Base-by-base conservation (phyloP, 2,888 invertebrate species). In the Adelognathus sp. region DNA sequence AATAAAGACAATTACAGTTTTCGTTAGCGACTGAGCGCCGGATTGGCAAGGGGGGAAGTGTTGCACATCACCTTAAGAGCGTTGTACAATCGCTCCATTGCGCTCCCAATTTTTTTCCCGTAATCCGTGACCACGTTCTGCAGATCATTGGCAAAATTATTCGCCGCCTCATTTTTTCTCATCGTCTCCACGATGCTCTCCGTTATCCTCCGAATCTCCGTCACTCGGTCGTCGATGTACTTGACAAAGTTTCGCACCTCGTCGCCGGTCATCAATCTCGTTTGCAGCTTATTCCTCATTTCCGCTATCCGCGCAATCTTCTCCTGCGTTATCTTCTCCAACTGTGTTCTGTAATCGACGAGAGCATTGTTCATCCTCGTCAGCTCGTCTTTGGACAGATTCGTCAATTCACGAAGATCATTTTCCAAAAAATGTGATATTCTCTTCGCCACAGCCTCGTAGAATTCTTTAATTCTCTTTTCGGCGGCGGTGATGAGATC, bases 341-440 rank as follows among this genome's bases (percentile, higher is more conserved):
- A 31, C 21, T 63, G 70, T 0, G 21, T 41, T 24, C 71, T 81
- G 41, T 83, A 82, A 21, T 82, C 77, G 18, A 6, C 29, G 14
- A 83, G 29, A 3, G 71, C 63, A 1, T n/a, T 50, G 58, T 81
- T 76, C 1, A 70, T 46, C 31, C 79, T 82, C 29, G 60, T 54
- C 16, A 80, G 64, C 52, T 83, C 82, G 14, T 80, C 80, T 16
- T 76, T 81, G n/a, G 83, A 79, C n/a, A 76, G 41, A 70, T 72
- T 46, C 21, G 80, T 79, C 39, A 81, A 75, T 39, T 63, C 52
- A n/a, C 16, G 27, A 14, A 80, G 24, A 52, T 83, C 81, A 16
- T 82, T 80, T 0, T 76, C 73, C 39, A 79, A 29, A 44, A 83
- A 81, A 33, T 77, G 21, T 6, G 63, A 24, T 14, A 83, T 70